Evolutionary conservation across 2,113 vertebrate species (phyloP), one percentile per base, ranked within the genome.

Genomic region (Pungitius pungitius): DNA sequence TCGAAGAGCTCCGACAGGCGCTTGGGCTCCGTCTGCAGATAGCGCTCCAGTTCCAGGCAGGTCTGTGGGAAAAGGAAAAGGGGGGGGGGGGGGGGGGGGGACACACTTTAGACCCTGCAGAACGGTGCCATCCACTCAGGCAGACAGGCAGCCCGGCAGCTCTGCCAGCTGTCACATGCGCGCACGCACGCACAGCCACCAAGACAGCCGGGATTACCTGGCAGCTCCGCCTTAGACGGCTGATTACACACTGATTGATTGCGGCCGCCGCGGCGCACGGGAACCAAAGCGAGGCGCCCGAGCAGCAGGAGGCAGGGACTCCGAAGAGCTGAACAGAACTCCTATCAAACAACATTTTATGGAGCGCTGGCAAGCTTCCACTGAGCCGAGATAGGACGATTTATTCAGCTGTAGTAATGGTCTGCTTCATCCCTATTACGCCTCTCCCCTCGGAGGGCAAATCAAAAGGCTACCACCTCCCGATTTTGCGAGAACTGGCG

Each of bases 1-100:
- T 97, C 96, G 30, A 99, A 97, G 57, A 96, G 95, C 86, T 99
- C 97, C 0, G 97, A 96, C 75, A 97, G 95, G 77, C 95, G 94
- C 81, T 96, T 94, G 0, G 98, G 98, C 67, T 99, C 98, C 0
- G 97, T 99, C 93, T 99, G 97, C 77, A 99, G 95, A 87, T 99
- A 99, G 47, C 98, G 95, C 88, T 99, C 98, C 93, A 99, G 82
- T 77, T 99, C 97, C 78, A 99, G 93, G 87, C 97, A 98, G 69
- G 98, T 99, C 98, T 99, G 90, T 43, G 82, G 72, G 76, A 76
- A 14, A 86, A 62, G 80, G 24, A 82, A 49, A 87, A 56, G 88
- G 14, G 9, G 20, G 9, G 67, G n/a, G 62, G 67, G 88, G 14
- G 9, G 20, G 9, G 67, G n/a, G 62, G 67, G 63, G 54, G 17